These are phyloP conservation scores for Melozone crissalis DNA, from an alignment of 2,113 vertebrate species.

Conservation along the genomic window DNA sequence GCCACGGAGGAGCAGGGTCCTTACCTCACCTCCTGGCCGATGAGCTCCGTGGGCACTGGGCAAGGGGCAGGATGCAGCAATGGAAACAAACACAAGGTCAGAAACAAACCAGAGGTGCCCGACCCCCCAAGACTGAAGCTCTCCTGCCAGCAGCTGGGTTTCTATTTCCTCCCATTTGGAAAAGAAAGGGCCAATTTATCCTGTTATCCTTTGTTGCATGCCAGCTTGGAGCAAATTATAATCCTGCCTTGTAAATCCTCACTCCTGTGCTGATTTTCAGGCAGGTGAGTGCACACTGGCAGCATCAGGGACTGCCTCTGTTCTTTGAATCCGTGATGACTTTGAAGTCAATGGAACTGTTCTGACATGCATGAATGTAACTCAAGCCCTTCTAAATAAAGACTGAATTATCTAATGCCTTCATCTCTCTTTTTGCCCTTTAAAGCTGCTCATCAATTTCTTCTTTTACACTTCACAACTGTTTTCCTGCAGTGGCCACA, in stretches of 20 bases:
- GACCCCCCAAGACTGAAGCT: accelerated
- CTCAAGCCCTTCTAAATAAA: neutral
- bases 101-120: neutral
- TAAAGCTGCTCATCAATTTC: neutral
- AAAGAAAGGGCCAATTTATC: neutral
- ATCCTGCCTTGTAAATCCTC: neutral
- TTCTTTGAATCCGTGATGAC: neutral
- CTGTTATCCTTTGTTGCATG: neutral
- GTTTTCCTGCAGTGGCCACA: neutral
- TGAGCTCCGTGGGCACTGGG: constrained; percentile 82
- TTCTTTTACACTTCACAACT: neutral
- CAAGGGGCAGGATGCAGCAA: neutral
- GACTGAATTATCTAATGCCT: neutral
- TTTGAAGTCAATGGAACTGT: neutral
- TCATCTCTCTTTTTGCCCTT: neutral
- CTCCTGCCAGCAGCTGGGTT: neutral
- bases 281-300: neutral
- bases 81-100: constrained; percentile 2
- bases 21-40: constrained; percentile 95
- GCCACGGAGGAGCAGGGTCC: constrained; percentile 10
- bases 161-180: neutral
- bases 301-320: neutral
- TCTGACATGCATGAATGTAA: neutral
- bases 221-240: neutral
- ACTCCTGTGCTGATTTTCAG: neutral